These are phyloP conservation scores for Phortica magna DNA, from an alignment of 2,888 invertebrate species.

Conservation along the genomic window DNA sequence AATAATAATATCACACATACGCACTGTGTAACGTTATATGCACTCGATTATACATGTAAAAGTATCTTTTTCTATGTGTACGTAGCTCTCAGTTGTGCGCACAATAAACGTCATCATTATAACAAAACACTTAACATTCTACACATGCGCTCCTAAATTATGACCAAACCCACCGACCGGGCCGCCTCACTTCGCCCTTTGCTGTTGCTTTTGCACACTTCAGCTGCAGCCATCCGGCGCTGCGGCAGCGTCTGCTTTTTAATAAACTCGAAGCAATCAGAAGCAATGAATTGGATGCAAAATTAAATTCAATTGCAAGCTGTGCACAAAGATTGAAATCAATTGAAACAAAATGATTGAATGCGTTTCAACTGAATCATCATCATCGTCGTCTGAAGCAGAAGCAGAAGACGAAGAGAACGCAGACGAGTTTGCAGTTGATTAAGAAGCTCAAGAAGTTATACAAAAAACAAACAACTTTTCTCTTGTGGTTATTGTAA, in stretches of 20 bases:
- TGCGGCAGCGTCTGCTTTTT: conserved; percentile 23
- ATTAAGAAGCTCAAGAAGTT: background rate
- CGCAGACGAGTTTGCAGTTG: background rate
- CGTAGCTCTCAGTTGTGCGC: background rate
- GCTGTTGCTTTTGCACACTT: background rate
- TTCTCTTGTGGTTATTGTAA: background rate
- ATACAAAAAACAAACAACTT: background rate
- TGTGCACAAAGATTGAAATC: conserved; percentile 62
- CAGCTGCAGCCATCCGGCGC: background rate
- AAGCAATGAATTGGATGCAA: conserved; percentile 58
- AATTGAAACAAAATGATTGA: conserved; percentile 59
- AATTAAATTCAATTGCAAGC: conserved; percentile 67
- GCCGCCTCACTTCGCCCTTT: background rate
- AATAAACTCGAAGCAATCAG: conserved; percentile 59
- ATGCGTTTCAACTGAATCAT: background rate
- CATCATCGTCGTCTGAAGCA: background rate
- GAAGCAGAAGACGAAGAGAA: background rate
- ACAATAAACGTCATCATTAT: conserved; percentile 19
- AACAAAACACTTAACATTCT: conserved; percentile 11
- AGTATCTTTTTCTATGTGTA: background rate
- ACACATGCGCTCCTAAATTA: conserved; percentile 3
- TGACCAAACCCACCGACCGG: background rate
- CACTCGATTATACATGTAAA: background rate
- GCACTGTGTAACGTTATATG: conserved; percentile 12
- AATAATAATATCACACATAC: conserved; percentile 5